Base-by-base conservation (phyloP, 2,888 invertebrate genomes). In the Ormyrus thymus region DNA sequence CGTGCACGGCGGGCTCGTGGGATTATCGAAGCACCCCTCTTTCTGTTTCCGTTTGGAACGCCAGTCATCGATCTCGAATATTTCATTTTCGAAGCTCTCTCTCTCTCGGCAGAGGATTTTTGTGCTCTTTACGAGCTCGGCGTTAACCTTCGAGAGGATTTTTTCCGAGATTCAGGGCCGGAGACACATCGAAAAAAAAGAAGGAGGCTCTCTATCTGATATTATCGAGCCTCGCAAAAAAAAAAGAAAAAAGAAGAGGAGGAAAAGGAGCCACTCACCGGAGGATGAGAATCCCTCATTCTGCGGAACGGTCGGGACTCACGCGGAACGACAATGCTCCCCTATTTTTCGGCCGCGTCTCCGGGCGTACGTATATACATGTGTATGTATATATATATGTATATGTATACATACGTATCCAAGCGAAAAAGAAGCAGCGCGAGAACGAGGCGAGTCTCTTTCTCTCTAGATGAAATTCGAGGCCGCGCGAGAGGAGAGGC, bases 311-410 rank as follows among this genome's bases (percentile, higher is more conserved):
- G 43, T 64, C 62, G 29, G 9, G 10, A 48, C 64, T 5, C 72
- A 65, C 51, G 7, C 58, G 58, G 46, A 61, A 72, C 76, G 59
- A 72, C 51, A 80, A 80, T 80, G 72, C 80, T 76, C 80, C 80
- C 80, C 76, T 76, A 80, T 76, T 73, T 80, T 78, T 74, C 72
- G 77, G 76, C 76, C 50, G 7, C 11, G 46, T 13, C 46, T 7
- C 45, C 50, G 29, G 29, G 29, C 11, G 59, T n/a, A n/a, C 61
- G 50, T 71, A 6, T 45, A 43, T 13, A 55, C 11, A 15, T 51
- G n/a, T n/a, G n/a, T n/a, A n/a, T n/a, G 59, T n/a, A n/a, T 51
- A 29, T 71, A 6, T 45, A 43, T 13, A 55, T 6, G 8, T 51
- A 55, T 15, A 55, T 4, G 7, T 50, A 29, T 29, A 29, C 4